Evolutionary conservation across 2,888 invertebrate genomes (phyloP), one percentile per base, ranked within the genome.

Genomic region (Seira musarum): DNA sequence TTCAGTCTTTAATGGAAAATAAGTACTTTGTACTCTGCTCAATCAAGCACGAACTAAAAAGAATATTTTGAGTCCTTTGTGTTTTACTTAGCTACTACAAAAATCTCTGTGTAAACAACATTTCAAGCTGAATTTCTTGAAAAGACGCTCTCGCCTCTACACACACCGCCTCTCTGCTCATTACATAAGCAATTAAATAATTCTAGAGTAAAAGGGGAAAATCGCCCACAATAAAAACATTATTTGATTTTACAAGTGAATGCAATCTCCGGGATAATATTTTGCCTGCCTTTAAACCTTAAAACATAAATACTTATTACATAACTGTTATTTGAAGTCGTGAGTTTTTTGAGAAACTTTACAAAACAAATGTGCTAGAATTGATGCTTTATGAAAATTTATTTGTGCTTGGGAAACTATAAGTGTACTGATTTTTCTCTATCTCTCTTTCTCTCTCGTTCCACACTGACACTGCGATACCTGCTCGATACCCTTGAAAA

Each of bases 401-500:
- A n/a, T n/a, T n/a, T n/a, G n/a, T n/a, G n/a, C n/a, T n/a, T n/a
- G 30, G 8, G 8, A 30, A 30, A 5, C 49, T 8, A 8, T n/a
- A 49, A 49, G 17, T 49, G 49, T 49, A 49, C 49, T 49, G 49
- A 49, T n/a, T 49, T n/a, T 5, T 30, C 30, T 30, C 30, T 30
- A 2, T 30, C 30, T 60, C 22, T 19, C 60, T 3, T 60, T 30
- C 30, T 30, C 30, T 60, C 22, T 19, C 60, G 22, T 60, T 60
- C 60, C 60, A 60, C 60, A 5, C 60, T 60, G 60, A 60, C 70
- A 70, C 70, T 17, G 8, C 68, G 70, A 60, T 70, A 70, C 70
- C 70, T 70, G 70, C 70, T 70, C 49, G 21, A 30, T 65, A 17
- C 17, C 30, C 65, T n/a, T 65, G 3, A 13, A 49, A 40, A 40